phyloP scores from a whole-genome alignment of 1,140 invertebrate genomes.

The Chelonus insularis region DNA sequence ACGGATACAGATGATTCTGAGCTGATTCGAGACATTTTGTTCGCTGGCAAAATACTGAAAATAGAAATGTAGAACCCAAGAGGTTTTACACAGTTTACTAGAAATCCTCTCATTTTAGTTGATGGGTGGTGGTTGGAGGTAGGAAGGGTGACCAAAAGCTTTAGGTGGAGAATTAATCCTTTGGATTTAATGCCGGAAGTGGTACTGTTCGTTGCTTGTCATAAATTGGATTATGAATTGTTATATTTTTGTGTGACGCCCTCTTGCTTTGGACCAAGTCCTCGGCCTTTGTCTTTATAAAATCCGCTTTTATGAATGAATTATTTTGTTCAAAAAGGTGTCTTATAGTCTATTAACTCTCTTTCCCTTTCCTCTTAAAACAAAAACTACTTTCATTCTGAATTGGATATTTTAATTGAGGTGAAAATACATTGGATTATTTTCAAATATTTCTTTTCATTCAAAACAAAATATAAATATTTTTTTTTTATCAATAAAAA shows the following conservation, averaged over 20 bases:
- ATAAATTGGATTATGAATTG: slow-evolving; percentile 37
- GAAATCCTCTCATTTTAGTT: background rate
- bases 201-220: slow-evolving; percentile 31
- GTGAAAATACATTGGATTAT: no score
- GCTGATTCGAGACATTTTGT: slow-evolving; percentile 15
- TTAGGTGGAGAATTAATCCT: slow-evolving; percentile 32
- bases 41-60: background rate
- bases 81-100: background rate
- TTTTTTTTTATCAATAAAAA: no score
- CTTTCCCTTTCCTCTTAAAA: no score
- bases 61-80: background rate
- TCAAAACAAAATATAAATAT: no score
- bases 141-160: background rate
- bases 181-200: slow-evolving; percentile 34
- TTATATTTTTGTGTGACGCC: slow-evolving; percentile 33
- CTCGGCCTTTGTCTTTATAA: slow-evolving; percentile 2
- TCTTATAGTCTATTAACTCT: no score
- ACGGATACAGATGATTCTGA: slow-evolving; percentile 25
- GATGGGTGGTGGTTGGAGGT: background rate
- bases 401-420: background rate
- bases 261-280: slow-evolving; percentile 2
- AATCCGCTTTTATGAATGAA: slow-evolving; percentile 16
- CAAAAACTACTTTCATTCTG: no score
- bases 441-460: no score
- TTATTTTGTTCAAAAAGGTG: background rate